Conservation (phyloP, 2,113 vertebrate genomes). For the Poecile atricapillus region DNA sequence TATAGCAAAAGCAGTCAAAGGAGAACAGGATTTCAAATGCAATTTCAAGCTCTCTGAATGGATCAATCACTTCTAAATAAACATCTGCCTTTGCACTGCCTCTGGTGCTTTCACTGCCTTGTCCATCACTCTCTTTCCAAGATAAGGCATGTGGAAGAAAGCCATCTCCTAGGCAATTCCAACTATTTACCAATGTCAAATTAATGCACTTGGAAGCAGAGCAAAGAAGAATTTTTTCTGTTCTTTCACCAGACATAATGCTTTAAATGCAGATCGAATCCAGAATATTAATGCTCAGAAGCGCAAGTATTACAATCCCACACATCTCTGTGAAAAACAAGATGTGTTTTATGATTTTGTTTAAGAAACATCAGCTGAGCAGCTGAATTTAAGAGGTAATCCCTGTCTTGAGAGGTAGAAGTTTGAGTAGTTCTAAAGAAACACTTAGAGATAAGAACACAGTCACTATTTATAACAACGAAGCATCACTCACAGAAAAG, state of each 20-base stretch:
- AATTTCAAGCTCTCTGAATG: conserved; percentile 51
- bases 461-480: conserved; percentile 22
- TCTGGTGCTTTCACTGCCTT: conserved; percentile 52
- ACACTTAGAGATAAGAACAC: background rate
- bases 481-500: background rate
- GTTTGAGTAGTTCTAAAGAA: background rate
- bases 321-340: background rate
- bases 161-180: conserved; percentile 55
- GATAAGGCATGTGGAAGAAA: conserved; percentile 56
- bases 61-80: conserved; percentile 54
- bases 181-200: conserved; percentile 57
- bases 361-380: background rate
- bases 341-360: background rate
- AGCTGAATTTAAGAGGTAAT: background rate
- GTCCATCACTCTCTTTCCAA: conserved; percentile 57
- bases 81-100: conserved; percentile 50
- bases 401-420: background rate
- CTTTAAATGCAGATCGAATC: conserved; percentile 20
- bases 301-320: background rate
- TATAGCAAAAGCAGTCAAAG: conserved; percentile 30
- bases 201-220: conserved; percentile 54
- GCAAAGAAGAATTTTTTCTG: conserved; percentile 40
- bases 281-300: conserved; percentile 24
- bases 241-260: background rate
- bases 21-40: conserved; percentile 34